A percentile compares a stretch with the other conserved stretches of the same genome.
Evolutionary conservation across 2,113 vertebrate species (phyloP).

Genomic region (Proterorhinus semilunaris): DNA sequence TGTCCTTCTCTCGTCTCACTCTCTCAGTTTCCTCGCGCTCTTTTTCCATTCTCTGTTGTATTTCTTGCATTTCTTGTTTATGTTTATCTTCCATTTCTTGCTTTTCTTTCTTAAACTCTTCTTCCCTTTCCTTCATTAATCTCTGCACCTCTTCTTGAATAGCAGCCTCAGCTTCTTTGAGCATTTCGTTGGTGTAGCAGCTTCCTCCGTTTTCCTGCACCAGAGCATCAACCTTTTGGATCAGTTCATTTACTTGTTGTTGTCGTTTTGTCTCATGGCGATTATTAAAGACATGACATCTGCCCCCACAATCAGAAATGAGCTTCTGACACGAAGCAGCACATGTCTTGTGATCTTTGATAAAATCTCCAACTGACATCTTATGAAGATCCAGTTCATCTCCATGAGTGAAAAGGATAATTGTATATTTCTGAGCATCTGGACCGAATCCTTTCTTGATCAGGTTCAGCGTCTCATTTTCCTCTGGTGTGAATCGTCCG

Average conservation of each 20-base stretch:
- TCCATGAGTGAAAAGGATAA: background rate
- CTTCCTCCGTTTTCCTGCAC: background rate
- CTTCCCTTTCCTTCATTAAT: background rate
- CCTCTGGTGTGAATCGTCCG: background rate
- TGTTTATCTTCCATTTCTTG: background rate
- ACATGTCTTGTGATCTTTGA: background rate
- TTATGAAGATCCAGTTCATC: background rate
- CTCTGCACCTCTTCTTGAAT: background rate
- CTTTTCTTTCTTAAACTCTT: background rate
- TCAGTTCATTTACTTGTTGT: background rate
- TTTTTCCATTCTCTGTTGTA: background rate
- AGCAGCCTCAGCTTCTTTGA: background rate
- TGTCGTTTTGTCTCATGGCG: background rate
- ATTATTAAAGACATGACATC: background rate
- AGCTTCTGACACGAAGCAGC: background rate
- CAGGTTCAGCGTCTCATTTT: background rate
- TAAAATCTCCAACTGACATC: background rate
- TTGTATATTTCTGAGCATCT: background rate
- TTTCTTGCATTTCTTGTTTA: background rate
- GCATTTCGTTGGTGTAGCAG: conserved; percentile 3
- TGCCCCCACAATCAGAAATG: background rate
- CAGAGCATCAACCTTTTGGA: background rate
- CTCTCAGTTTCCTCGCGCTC: background rate
- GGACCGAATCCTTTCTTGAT: background rate
- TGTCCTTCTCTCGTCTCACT: background rate